Evolutionary conservation across 2,113 vertebrate genomes (phyloP), one percentile per base, ranked within the genome.

Genomic region (Sinocyclocheilus maitianheensis): DNA sequence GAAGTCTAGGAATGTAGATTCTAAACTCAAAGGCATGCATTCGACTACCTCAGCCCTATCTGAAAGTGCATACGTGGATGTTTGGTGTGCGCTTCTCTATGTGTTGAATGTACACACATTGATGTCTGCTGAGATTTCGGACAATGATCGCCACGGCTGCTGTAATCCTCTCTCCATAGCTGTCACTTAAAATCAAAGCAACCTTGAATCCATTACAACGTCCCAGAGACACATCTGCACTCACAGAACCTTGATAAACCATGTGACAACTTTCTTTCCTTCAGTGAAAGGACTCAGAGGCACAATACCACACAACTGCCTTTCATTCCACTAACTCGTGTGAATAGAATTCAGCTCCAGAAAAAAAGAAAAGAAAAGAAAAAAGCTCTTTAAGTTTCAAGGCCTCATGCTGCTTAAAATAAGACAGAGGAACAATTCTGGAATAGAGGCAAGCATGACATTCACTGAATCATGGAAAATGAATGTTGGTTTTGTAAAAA

Each of bases 91-190:
- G 24, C 6, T 40, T 72, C 20, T 4, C 1, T 22, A 11, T 22
- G 9, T 43, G 69, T 40, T 53, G 34, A 74, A 63, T 67, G 83
- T 84, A 51, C 65, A 80, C 9, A n/a, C 62, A 67, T 14, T 51
- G 14, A 75, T 67, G 65, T 79, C 53, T 83, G 78, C 48, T 62
- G 78, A 86, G 84, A 63, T 82, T 53, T 83, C 65, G 75, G 83
- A 89, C 81, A 91, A 86, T 84, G 90, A 88, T 90, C 88, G 83
- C 76, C 37, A 37, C 78, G 77, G 22, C 79, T 75, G 83, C 43
- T 63, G 58, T 91, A 90, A 90, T 90, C 87, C 85, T 69, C 55
- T 86, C 81, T 91, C 76, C 86, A 75, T 85, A 88, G 87, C 89
- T 90, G 84, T 90, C 87, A 80, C 84, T 34, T 87, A 90, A 90